Percentiles rank a stretch among this genome's conserved stretches.
Evolutionary conservation across 2,888 invertebrate genomes (phyloP).

Genomic region (Diplazon laetatorius): DNA sequence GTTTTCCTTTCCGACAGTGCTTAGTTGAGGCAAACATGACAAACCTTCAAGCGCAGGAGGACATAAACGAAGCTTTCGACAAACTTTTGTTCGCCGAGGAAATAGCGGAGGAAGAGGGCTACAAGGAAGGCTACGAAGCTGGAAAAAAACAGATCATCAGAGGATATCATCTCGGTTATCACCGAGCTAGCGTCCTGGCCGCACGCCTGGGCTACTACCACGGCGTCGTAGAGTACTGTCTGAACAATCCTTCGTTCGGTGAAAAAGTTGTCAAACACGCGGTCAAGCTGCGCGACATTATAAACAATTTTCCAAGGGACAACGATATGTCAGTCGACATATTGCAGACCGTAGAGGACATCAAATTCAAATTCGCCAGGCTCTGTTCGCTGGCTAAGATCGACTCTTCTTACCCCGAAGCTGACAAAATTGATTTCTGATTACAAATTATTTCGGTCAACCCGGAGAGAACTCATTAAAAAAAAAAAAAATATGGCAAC

Average conservation of each 20-base stretch:
- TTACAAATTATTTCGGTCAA: not conserved
- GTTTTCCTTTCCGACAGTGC: not conserved
- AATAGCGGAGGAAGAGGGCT: conserved; percentile 85
- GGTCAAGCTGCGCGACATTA: conserved; percentile 84
- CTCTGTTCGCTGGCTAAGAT: conserved; percentile 88
- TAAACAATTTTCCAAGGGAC: conserved; percentile 86
- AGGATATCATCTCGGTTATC: conserved; percentile 90
- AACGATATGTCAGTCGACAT: conserved; percentile 88
- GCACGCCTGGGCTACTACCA: conserved; percentile 90
- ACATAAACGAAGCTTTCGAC: conserved; percentile 90
- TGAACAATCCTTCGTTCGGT: conserved; percentile 75
- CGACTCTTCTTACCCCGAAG: conserved; percentile 84
- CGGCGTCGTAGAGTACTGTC: conserved; percentile 85
- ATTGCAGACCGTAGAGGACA: conserved; percentile 85
- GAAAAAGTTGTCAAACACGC: conserved; percentile 85
- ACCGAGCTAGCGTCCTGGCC: conserved; percentile 90
- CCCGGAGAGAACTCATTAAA: conserved; percentile 3
- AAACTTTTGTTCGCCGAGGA: conserved; percentile 89
- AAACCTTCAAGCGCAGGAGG: conserved; percentile 79
- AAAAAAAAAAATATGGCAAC: conserved; percentile 67
- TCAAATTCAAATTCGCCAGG: conserved; percentile 88
- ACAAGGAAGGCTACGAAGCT: conserved; percentile 87
- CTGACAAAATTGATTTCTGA: conserved; percentile 86
- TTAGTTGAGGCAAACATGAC: not conserved
- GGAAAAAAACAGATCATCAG: conserved; percentile 85